A percentile compares a stretch with the other conserved stretches of the same genome.
These are phyloP conservation scores for Hyperopisus bebe DNA, from an alignment of 2,113 vertebrate species.

Conservation along the genomic window DNA sequence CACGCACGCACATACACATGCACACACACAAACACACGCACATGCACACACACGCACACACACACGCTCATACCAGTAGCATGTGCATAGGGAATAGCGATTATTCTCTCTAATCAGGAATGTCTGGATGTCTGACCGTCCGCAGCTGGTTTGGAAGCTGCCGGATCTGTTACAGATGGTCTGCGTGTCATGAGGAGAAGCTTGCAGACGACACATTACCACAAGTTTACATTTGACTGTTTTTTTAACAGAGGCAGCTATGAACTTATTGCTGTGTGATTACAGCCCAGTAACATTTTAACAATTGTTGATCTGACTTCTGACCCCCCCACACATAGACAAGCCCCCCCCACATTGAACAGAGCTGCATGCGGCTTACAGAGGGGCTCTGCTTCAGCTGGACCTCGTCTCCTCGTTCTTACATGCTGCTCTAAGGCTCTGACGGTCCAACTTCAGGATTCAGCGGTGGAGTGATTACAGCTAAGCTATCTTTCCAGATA, in stretches of 20 bases:
- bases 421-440: background rate
- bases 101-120: background rate
- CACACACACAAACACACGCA: too few relatives aligned
- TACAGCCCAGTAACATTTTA: background rate
- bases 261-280: background rate
- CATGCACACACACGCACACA: background rate
- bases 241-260: background rate
- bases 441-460: too few relatives aligned
- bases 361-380: background rate
- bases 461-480: too few relatives aligned
- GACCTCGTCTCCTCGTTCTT: background rate
- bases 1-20: too few relatives aligned
- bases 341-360: background rate
- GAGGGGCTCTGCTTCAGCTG: background rate
- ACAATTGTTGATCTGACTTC: background rate
- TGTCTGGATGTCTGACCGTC: background rate
- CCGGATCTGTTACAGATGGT: background rate
- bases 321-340: background rate
- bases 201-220: background rate
- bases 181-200: background rate
- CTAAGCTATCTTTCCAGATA: background rate
- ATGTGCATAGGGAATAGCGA: background rate
- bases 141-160: background rate
- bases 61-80: background rate
- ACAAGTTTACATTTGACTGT: background rate